Evolutionary conservation across 2,797 vertebrate species (phyloP), one percentile per base, ranked within the genome.

Genomic region (Lepus oiostolus): DNA sequence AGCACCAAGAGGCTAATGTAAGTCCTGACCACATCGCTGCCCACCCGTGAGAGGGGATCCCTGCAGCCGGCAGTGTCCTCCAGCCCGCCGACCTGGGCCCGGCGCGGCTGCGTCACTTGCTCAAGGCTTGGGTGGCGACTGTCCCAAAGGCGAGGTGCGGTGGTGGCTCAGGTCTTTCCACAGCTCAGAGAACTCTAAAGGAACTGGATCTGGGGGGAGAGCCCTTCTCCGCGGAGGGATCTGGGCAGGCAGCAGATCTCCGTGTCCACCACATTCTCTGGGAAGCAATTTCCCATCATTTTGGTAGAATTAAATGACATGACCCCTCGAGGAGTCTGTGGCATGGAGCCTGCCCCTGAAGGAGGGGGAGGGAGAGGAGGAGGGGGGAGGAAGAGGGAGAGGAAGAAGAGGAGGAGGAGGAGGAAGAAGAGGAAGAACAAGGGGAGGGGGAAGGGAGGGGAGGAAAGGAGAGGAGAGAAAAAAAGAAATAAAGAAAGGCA

Each of bases 41-140:
- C 67, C 60, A 10, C n/a, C 63, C 76, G 42, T 24, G 30, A 24
- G 16, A 35, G 32, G 30, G n/a, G 38, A 47, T 62, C 38, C 72
- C 9, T 80, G 32, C 35, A 38, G 30, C 2, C 22, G 58, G 7
- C 10, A 30, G 5, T 70, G 16, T 11, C 9, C 0, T 22, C 38
- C 13, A 14, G 21, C 14, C 26, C 7, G 2, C 42, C 14, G 4
- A 11, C 32, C 28, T 38, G 35, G 71, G 38, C 58, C 50, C 47
- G 19, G 24, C 11, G 24, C 5, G 7, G 11, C 17, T 22, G 2
- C 1, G 1, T 16, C 4, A 50, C 24, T 75, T 21, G 4, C 14
- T 91, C 4, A 67, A 50, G 24, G 32, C 3, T 9, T 85, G 30
- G 10, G 7, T 76, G 24, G 65, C 12, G 52, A 58, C 2, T 24